Conservation (phyloP, 2,797 vertebrate genomes). For the Cossypha polioptera region DNA sequence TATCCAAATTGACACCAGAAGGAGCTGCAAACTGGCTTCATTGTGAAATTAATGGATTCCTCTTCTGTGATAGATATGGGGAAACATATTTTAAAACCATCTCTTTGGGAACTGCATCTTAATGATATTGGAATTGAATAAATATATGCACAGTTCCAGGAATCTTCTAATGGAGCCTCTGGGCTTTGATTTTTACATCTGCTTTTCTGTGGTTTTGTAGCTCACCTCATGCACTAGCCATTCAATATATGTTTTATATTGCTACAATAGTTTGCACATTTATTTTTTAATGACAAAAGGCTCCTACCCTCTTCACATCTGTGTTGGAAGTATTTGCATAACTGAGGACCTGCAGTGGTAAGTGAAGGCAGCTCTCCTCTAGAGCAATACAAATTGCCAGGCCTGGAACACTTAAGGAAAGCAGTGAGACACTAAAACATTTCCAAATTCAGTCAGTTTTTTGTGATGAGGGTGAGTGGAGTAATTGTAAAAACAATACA, state of each 20-base stretch:
- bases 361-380: neutral
- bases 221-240: neutral
- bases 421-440: neutral
- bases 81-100: neutral
- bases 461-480: neutral
- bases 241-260: neutral
- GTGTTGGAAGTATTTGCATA: neutral
- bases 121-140: neutral
- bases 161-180: neutral
- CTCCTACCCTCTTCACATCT: neutral
- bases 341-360: neutral
- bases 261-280: neutral
- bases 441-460: neutral
- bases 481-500: neutral
- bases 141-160: neutral
- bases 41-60: neutral
- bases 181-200: neutral
- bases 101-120: neutral
- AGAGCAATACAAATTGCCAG: neutral
- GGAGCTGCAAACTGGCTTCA: neutral
- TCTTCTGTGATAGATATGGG: neutral
- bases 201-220: neutral
- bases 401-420: neutral
- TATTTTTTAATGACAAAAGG: neutral
- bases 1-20: conserved; percentile 31